These are phyloP conservation scores for Chionoecetes opilio DNA, from an alignment of 1,140 invertebrate genomes.

Conservation along the genomic window DNA sequence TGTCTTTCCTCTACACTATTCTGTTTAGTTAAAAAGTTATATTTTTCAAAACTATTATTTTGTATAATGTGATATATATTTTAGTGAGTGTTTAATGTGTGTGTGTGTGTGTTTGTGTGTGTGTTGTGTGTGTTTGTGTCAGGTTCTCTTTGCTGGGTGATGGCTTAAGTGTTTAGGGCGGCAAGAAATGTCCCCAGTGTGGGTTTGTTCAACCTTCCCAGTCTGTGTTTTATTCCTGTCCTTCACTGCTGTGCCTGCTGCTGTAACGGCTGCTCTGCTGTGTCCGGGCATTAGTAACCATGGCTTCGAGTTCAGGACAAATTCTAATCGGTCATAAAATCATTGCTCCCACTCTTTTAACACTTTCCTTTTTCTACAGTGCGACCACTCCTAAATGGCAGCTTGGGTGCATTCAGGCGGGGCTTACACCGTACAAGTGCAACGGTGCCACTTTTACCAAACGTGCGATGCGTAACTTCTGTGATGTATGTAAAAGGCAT, in stretches of 20 bases:
- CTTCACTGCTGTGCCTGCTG: neutral
- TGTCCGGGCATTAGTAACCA: neutral
- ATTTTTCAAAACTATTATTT: neutral
- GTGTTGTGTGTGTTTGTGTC: neutral
- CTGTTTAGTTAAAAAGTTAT: neutral
- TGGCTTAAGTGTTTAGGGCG: neutral
- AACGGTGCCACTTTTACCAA: too few relatives aligned
- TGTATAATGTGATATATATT: neutral
- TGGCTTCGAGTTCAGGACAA: neutral
- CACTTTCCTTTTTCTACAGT: too few relatives aligned
- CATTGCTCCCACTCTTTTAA: too few relatives aligned
- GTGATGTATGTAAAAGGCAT: too few relatives aligned
- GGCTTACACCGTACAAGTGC: too few relatives aligned
- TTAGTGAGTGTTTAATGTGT: neutral
- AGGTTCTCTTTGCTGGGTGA: neutral
- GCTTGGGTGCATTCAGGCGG: too few relatives aligned
- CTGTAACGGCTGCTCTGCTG: neutral
- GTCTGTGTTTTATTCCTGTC: slow-evolving; percentile 19
- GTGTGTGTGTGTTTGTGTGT: neutral
- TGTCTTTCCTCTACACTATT: neutral
- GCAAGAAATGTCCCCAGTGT: slow-evolving; percentile 27
- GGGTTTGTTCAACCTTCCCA: slow-evolving; percentile 15
- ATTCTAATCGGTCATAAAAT: too few relatives aligned
- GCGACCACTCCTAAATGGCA: too few relatives aligned
- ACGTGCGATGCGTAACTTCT: too few relatives aligned